Percentiles rank a stretch among this genome's conserved stretches.
phyloP scores from a whole-genome alignment of 92 coral and sea anemone genomes.

The Siderastrea radians region DNA sequence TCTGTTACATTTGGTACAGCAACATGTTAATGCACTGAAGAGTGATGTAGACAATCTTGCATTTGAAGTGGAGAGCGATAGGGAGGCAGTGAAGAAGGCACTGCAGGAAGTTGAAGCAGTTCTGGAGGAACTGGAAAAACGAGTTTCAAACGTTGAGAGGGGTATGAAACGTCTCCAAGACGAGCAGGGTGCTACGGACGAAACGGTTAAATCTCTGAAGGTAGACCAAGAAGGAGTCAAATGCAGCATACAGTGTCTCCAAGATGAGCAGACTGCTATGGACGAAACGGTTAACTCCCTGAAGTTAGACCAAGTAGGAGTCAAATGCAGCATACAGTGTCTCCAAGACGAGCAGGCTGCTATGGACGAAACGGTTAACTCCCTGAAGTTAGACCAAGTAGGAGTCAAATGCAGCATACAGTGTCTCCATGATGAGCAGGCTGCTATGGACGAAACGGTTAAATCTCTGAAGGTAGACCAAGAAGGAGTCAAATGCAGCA shows the following conservation, averaged over 20 bases:
- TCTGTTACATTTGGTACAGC: constrained; percentile 18
- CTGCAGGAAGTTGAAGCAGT: neutral
- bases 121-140: neutral
- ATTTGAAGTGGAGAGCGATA: constrained; percentile 19
- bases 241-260: no score
- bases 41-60: constrained; percentile 39
- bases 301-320: neutral
- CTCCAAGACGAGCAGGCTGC: no score
- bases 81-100: neutral
- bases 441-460: no score
- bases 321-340: no score
- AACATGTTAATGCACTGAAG: constrained; percentile 6
- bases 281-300: neutral
- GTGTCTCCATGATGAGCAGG: no score
- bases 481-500: no score
- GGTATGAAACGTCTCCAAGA: neutral
- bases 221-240: no score
- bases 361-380: no score
- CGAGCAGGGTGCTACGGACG: neutral
- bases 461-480: no score
- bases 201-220: neutral
- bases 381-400: neutral
- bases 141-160: constrained; percentile 4
- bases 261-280: no score
- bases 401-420: no score